These are phyloP conservation scores for Rhinoptilus africanus DNA, from an alignment of 2,113 vertebrate species.

Conservation along the genomic window DNA sequence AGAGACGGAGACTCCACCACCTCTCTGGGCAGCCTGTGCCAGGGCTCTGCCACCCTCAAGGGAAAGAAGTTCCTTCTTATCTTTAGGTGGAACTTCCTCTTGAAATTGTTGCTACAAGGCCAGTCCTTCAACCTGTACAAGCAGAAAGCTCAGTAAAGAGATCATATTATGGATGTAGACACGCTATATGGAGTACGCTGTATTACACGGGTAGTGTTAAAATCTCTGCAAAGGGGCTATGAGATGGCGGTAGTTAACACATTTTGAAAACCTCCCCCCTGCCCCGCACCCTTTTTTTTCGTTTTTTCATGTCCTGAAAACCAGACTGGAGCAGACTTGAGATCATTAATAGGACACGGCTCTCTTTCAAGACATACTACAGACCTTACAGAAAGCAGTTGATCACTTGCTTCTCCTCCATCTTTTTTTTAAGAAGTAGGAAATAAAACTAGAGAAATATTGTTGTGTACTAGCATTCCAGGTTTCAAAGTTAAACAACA, in stretches of 20 bases:
- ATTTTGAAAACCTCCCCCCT: neutral
- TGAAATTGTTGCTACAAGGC: neutral
- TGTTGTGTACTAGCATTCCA: neutral
- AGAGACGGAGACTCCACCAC: too few species aligned
- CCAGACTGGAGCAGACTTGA: neutral
- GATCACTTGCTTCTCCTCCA: neutral
- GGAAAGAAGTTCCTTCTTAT: too few species aligned
- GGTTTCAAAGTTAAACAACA: neutral
- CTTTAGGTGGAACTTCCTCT: neutral
- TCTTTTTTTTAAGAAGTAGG: neutral
- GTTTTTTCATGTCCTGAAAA: neutral
- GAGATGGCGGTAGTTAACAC: slow-evolving; percentile 30
- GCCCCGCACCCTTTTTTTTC: too few species aligned
- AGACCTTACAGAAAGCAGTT: neutral
- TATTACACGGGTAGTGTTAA: neutral
- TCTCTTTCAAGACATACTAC: neutral
- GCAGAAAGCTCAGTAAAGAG: neutral
- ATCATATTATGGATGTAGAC: neutral
- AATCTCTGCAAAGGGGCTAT: neutral
- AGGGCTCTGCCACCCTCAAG: too few species aligned
- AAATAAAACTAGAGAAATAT: neutral
- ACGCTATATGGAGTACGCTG: neutral
- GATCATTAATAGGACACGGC: neutral
- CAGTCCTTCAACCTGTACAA: neutral
- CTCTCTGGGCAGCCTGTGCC: too few species aligned